These are phyloP conservation scores for Oscheius sp. DNA, from an alignment of 2,888 invertebrate genomes.

Conservation along the genomic window DNA sequence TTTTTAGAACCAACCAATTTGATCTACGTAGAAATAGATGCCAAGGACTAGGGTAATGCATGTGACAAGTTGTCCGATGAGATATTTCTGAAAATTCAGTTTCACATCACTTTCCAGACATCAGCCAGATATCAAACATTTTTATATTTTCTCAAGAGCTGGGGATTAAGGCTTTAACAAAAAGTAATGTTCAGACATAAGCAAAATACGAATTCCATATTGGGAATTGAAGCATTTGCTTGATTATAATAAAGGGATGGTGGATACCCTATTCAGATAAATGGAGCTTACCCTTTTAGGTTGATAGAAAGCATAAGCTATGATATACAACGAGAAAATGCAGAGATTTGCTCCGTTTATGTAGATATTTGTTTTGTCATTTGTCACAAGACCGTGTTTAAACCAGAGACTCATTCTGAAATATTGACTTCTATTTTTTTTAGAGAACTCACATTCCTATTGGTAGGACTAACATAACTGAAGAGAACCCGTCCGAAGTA, in stretches of 20 bases:
- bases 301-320: conserved; percentile 65
- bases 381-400: conserved; percentile 62
- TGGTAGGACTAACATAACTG: conserved; percentile 65
- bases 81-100: conserved; percentile 62
- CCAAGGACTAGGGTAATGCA: conserved; percentile 40
- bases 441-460: conserved; percentile 57
- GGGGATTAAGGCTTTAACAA: too few species aligned
- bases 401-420: conserved; percentile 65
- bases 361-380: conserved; percentile 57
- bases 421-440: background rate
- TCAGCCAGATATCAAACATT: too few species aligned
- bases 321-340: conserved; percentile 57
- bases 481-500: conserved; percentile 68
- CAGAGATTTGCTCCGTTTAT: conserved; percentile 61
- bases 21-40: conserved; percentile 61
- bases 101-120: too few species aligned
- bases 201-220: too few species aligned
- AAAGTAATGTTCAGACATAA: too few species aligned
- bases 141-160: too few species aligned
- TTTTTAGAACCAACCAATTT: conserved; percentile 8
- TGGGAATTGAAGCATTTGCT: too few species aligned
- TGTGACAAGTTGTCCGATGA: conserved; percentile 57
- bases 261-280: background rate
- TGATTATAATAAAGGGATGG: too few species aligned
- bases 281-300: conserved; percentile 58